Evolutionary conservation across 2,888 invertebrate species (phyloP), one percentile per base, ranked within the genome.

Genomic region (Phengaris alcon): DNA sequence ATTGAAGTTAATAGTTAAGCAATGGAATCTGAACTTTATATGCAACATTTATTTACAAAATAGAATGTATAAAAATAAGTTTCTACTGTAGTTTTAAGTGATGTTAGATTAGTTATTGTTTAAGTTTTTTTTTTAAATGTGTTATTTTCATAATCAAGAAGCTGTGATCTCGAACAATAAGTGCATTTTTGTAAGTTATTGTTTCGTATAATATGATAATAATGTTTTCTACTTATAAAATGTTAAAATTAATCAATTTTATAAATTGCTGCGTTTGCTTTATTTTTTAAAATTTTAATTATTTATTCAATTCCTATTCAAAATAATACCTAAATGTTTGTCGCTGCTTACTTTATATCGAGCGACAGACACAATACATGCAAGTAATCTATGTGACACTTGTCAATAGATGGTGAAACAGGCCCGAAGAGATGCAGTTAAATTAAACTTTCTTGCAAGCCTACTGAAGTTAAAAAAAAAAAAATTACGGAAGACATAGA

Each of bases 161-260:
- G 81, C 91, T 91, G 91, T 93, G 93, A 93, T 93, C 89, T 90
- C 90, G 90, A 87, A 82, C 90, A 89, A 91, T 91, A 91, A 92
- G 92, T 92, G 86, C 90, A 48, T 73, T 73, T 52, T 75, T 64
- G 90, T 91, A 91, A 93, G 91, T 93, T 92, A 88, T 91, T 92
- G 91, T 87, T 89, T 87, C 82, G 79, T 75, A 78, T 78, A 57
- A 78, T 78, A 57, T 10, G 44, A 22, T 69, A 69, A 68, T 46
- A 57, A 70, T 75, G 55, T 79, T 77, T 77, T 77, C 76, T 75
- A 77, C 70, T 74, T 76, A 81, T 79, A 74, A 68, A 70, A 48
- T 75, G 54, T 72, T 75, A 8, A 52, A 64, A 44, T 73, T 64
- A 69, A 35, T 12, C 52, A 44, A 64, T 13, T 44, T 64, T 12